phyloP scores from a whole-genome alignment of 2,113 vertebrate species.

The Vidua chalybeata region DNA sequence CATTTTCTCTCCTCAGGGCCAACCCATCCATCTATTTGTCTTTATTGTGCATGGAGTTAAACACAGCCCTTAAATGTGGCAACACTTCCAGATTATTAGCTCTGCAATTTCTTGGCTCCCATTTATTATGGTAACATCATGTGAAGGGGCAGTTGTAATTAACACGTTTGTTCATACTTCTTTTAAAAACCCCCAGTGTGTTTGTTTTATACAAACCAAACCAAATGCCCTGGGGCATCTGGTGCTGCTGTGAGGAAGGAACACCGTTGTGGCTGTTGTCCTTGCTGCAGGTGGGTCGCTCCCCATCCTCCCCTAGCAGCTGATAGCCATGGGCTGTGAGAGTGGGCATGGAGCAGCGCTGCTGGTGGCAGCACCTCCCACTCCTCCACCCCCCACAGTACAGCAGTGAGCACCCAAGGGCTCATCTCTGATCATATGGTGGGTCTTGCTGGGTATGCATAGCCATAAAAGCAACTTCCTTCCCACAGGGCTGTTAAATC shows the following conservation, averaged over 20 bases:
- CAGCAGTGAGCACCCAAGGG: background rate
- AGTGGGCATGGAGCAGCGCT: background rate
- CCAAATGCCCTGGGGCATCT: background rate
- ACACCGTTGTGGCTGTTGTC: background rate
- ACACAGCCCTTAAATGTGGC: background rate
- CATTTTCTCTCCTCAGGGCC: background rate
- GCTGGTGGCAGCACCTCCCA: background rate
- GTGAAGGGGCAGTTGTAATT: constrained; percentile 17
- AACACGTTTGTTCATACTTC: background rate
- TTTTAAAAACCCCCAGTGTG: background rate
- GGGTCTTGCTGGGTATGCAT: background rate
- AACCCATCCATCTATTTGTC: background rate
- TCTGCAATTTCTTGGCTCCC: constrained; percentile 4
- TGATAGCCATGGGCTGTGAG: background rate
- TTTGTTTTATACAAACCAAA: background rate
- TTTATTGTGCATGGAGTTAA: background rate
- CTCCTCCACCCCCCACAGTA: accelerated
- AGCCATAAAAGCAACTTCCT: background rate
- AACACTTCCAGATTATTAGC: constrained; percentile 2
- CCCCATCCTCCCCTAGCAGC: background rate
- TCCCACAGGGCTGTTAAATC: background rate
- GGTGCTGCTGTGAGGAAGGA: background rate
- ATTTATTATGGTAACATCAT: constrained; percentile 3
- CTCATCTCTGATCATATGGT: accelerated
- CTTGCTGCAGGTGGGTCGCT: background rate